Conservation (phyloP, 1,140 invertebrate species). For the Teleopsis dalmanni region DNA sequence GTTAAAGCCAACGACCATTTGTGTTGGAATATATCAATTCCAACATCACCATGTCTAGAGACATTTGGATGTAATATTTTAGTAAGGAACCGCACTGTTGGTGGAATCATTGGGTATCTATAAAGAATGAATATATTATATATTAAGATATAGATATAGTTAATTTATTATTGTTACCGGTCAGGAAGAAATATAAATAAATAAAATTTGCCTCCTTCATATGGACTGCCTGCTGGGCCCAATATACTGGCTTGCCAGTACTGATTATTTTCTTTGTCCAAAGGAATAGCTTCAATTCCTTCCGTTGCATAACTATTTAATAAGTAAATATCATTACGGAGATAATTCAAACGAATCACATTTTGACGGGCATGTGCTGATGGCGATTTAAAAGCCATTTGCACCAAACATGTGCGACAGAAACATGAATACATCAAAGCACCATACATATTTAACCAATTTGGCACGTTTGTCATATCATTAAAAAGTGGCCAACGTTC, state of each 20-base stretch:
- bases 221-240: conserved; percentile 82
- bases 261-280: conserved; percentile 71
- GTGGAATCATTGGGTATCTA: conserved; percentile 87
- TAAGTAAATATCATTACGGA: conserved; percentile 61
- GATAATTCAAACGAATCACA: conserved; percentile 64
- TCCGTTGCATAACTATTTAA: conserved; percentile 76
- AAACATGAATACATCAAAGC: conserved; percentile 65
- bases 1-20: conserved; percentile 92
- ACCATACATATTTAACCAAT: conserved; percentile 69
- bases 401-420: conserved; percentile 76
- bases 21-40: conserved; percentile 90
- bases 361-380: conserved; percentile 59
- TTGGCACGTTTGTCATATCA: conserved; percentile 58
- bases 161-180: conserved; percentile 15
- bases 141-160: background rate
- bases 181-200: conserved; percentile 79
- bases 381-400: conserved; percentile 60
- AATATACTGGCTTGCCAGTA: conserved; percentile 90
- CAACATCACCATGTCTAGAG: conserved; percentile 90
- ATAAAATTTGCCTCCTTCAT: conserved; percentile 92
- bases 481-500: conserved; percentile 76
- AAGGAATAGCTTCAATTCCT: conserved; percentile 78
- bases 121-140: conserved; percentile 21
- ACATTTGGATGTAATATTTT: conserved; percentile 93
- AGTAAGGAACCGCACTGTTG: conserved; percentile 79